Percentiles rank a stretch among this genome's conserved stretches.
Evolutionary conservation across 2,797 vertebrate genomes (phyloP).

Genomic region (Tolypeutes matacus): DNA sequence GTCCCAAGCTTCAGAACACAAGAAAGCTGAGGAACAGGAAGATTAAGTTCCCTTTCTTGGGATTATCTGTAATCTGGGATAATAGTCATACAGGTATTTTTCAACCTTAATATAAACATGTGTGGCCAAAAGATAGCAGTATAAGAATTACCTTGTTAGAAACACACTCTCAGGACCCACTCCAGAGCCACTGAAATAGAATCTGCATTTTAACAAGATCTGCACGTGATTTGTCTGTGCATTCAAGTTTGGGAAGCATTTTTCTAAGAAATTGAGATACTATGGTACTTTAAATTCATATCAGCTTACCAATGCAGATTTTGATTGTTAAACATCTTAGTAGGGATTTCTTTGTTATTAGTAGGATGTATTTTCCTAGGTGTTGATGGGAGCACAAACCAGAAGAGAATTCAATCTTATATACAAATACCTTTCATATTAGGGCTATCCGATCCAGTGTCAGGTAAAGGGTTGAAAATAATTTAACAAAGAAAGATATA

Average conservation of each 20-base stretch:
- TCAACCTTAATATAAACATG: background rate
- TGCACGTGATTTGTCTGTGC: background rate
- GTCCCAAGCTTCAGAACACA: background rate
- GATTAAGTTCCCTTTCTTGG: background rate
- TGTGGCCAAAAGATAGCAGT: background rate
- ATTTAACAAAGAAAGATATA: background rate
- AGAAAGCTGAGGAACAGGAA: background rate
- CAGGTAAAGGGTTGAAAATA: background rate
- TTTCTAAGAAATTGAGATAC: background rate
- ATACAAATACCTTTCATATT: background rate
- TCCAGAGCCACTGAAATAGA: background rate
- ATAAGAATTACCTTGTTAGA: background rate
- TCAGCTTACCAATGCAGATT: background rate
- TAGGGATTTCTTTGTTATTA: slow-evolving; percentile 22
- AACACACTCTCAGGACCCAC: background rate
- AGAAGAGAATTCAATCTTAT: slow-evolving; percentile 2
- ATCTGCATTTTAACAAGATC: background rate
- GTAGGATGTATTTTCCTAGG: background rate
- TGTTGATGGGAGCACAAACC: background rate
- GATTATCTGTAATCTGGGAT: background rate
- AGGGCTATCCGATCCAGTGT: background rate
- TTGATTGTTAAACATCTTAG: background rate
- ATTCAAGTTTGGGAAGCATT: slow-evolving; percentile 36
- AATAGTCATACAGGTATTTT: background rate
- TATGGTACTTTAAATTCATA: background rate